Evolutionary conservation across 2,888 invertebrate genomes (phyloP).

Genomic region (Paralinhomoeus sp.): DNA sequence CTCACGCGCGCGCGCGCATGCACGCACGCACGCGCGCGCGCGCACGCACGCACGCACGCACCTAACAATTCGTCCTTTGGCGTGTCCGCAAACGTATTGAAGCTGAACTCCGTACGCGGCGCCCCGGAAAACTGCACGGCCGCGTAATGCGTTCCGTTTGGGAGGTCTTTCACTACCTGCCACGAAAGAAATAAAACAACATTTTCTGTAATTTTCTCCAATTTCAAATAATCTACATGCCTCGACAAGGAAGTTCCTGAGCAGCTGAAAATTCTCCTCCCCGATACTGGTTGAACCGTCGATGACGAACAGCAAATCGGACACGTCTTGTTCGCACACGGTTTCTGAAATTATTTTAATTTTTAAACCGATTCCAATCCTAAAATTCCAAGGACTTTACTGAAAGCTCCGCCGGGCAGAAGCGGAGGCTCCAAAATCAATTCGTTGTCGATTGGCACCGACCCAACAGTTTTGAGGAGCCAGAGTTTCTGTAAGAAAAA

Average conservation of each 20-base stretch:
- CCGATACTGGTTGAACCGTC: neutral
- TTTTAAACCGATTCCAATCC: neutral
- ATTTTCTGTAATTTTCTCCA: too few relatives aligned
- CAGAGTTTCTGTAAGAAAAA: too few relatives aligned
- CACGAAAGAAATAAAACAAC: too few relatives aligned
- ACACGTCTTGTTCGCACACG: neutral
- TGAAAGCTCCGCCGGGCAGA: neutral
- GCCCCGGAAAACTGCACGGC: neutral
- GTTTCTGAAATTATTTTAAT: neutral
- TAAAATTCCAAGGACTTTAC: neutral
- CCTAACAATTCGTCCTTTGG: too few relatives aligned
- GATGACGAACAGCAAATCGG: neutral
- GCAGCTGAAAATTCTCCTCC: neutral
- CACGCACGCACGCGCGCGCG: too few relatives aligned
- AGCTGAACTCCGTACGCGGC: neutral
- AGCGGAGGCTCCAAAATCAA: neutral
- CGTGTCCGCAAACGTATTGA: neutral
- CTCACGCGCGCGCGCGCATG: too few relatives aligned
- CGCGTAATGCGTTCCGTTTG: neutral
- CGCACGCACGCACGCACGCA: too few relatives aligned
- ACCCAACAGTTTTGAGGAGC: conserved; percentile 61
- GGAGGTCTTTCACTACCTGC: neutral
- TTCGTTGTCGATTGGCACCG: conserved; percentile 32
- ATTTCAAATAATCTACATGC: too few relatives aligned
- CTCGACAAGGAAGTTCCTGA: neutral